Base-by-base conservation (phyloP, 1,140 invertebrate species). In the Saxidomus purpurata region DNA sequence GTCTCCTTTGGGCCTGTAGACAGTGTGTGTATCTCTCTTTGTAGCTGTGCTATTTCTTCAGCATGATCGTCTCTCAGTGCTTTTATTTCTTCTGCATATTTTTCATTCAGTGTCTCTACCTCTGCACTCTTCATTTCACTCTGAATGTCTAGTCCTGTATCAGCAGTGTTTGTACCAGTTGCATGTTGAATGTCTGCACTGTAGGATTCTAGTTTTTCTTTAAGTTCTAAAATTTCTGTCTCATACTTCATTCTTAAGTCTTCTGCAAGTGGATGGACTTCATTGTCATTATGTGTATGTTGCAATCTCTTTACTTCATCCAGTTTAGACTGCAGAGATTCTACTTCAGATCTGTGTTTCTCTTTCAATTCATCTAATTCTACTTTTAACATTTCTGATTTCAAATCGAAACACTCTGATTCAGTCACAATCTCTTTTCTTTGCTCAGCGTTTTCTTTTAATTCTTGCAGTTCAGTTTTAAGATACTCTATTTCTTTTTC, bases 81-180 rank as follows among this genome's bases (percentile, higher is more conserved):
- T 34, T 76, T 49, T 25, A 89, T 61, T 59, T 52, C 83, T n/a
- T 40, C 36, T 6, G 40, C 67, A 86, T 76, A 47, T 6, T 43
- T 86, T 22, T 82, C 81, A 36, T 69, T 88, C 15, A 92, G 49
- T 79, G 90, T 89, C n/a, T 76, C 49, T 34, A 89, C 49, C 43
- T 77, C 90, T 40, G 90, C 86, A 43, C 55, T 69, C 19, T 90
- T 47, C 69, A 85, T 87, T 49, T 71, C 49, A 52, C 34, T 90
- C 61, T 89, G 87, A 25, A 92, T 86, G 31, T 89, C 43, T 19
- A 90, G 67, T 69, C 49, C 85, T 61, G 82, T 34, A 80, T 28
- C 8, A 15, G 17, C 9, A 28, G 43, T 25, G 19, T 59, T 40
- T 28, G 22, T 31, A 17, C 4, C 19, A 28, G 19, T 0, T n/a